Evolutionary conservation across 2,888 invertebrate species (phyloP), one percentile per base, ranked within the genome.

Genomic region (Belgica antarctica): DNA sequence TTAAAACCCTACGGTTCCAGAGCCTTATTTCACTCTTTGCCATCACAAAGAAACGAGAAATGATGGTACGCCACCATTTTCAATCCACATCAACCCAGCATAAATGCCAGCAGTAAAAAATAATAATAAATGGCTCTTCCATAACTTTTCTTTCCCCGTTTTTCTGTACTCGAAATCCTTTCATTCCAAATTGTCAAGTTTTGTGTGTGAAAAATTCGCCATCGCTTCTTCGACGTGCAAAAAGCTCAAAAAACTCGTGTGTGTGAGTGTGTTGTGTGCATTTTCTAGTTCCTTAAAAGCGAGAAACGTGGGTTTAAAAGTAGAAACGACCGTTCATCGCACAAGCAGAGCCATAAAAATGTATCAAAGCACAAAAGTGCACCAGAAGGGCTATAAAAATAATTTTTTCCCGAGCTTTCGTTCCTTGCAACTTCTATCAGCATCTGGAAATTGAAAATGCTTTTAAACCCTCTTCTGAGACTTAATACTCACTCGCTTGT

Each of bases 301-400:
- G 2, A 10, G 52, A 7, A 22, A n/a, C 22, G 12, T 12, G 7
- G 34, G 12, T 31, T 5, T 12, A 17, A 22, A 52, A 3, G 17
- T 22, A 19, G n/a, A n/a, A n/a, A n/a, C n/a, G 52, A 52, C 8
- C 22, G 12, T 22, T 17, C 52, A 52, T 52, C 22, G 52, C 52
- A 52, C 52, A 52, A 52, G 19, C 27, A 31, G 47, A 68, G 47
- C 57, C 47, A 68, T 68, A 68, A 68, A 68, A 68, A 68, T 68
- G 28, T 68, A 68, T 68, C 68, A 68, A 59, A 68, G 57, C 68
- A 68, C 68, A 27, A 59, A 59, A 24, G 59, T 25, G 27, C 22
- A 31, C 52, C 68, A 68, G 34, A 68, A 68, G 57, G 68, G 34
- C 68, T 27, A 68, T 68, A 68, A 68, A 66, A 68, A 68, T 68